phyloP scores from a whole-genome alignment of 1,140 invertebrate genomes.

The Paraescarpia echinospica region DNA sequence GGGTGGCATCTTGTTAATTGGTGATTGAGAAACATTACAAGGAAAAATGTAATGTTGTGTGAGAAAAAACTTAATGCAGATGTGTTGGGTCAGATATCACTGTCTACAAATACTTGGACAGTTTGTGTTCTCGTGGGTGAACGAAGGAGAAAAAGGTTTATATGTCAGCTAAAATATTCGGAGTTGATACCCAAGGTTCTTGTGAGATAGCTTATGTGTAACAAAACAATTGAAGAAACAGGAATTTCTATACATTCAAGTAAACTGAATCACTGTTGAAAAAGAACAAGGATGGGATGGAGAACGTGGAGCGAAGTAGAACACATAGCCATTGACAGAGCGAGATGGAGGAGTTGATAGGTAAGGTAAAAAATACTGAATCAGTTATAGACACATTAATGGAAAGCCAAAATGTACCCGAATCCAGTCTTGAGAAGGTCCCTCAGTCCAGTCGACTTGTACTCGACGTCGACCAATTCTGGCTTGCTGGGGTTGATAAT shows the following conservation, averaged over 20 bases:
- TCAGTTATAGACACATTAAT: background rate
- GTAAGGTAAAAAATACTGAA: too few relatives aligned
- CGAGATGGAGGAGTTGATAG: too few relatives aligned
- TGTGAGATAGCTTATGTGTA: too few relatives aligned
- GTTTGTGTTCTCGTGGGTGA: background rate
- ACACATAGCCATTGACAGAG: too few relatives aligned
- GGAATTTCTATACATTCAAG: too few relatives aligned
- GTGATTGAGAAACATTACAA: background rate
- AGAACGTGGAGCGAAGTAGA: too few relatives aligned
- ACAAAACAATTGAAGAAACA: too few relatives aligned
- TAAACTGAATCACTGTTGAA: background rate
- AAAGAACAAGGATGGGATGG: too few relatives aligned
- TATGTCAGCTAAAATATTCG: background rate
- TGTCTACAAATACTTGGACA: background rate
- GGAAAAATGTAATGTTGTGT: background rate
- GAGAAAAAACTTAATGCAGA: too few relatives aligned
- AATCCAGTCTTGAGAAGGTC: constrained; percentile 58
- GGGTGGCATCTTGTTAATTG: too few relatives aligned
- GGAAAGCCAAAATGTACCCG: constrained; percentile 46
- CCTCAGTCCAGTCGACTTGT: constrained; percentile 53
- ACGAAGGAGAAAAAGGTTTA: background rate
- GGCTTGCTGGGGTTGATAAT: constrained; percentile 50
- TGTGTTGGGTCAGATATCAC: background rate
- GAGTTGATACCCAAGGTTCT: too few relatives aligned
- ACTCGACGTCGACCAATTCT: constrained; percentile 54